Evolutionary conservation across 2,888 invertebrate species (phyloP).

Genomic region (Brachypalpus laphriformis): DNA sequence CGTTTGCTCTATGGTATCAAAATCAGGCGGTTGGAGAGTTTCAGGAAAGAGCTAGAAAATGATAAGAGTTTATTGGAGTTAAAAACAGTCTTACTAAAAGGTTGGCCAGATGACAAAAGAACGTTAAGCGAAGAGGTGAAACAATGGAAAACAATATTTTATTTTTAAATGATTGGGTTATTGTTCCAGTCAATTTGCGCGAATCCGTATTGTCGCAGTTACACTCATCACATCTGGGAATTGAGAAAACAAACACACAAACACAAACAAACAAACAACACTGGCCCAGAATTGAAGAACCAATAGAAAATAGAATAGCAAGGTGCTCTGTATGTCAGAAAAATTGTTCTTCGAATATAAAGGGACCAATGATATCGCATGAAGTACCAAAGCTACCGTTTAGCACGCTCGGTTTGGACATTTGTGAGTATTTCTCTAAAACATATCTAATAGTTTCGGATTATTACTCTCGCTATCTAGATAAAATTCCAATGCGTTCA

Average conservation of each 20-base stretch:
- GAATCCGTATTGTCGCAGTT: constrained; percentile 68
- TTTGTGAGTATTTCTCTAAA: not conserved
- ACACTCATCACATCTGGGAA: too few species aligned
- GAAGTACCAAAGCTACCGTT: not conserved
- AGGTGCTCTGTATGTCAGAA: constrained; percentile 53
- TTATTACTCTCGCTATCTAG: constrained; percentile 42
- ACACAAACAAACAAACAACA: too few species aligned
- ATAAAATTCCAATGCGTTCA: constrained; percentile 53
- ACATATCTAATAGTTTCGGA: not conserved
- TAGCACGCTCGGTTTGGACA: not conserved
- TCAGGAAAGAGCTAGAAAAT: not conserved
- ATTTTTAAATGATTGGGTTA: constrained; percentile 71
- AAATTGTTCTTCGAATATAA: constrained; percentile 29
- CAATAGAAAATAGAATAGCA: constrained; percentile 69
- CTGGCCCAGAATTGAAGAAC: constrained; percentile 70
- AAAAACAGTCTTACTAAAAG: constrained; percentile 1
- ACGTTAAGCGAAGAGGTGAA: too few species aligned
- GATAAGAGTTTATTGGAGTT: constrained; percentile 16
- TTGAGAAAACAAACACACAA: too few species aligned
- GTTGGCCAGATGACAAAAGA: constrained; percentile 63
- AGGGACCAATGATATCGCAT: not conserved
- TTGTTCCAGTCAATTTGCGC: constrained; percentile 69
- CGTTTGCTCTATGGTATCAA: too few species aligned
- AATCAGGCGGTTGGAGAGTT: constrained; percentile 1
- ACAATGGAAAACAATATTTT: constrained; percentile 72